A percentile compares a stretch with the other conserved stretches of the same genome.
phyloP scores from a whole-genome alignment of 2,888 invertebrate genomes.

The Nymphalis c-album region DNA sequence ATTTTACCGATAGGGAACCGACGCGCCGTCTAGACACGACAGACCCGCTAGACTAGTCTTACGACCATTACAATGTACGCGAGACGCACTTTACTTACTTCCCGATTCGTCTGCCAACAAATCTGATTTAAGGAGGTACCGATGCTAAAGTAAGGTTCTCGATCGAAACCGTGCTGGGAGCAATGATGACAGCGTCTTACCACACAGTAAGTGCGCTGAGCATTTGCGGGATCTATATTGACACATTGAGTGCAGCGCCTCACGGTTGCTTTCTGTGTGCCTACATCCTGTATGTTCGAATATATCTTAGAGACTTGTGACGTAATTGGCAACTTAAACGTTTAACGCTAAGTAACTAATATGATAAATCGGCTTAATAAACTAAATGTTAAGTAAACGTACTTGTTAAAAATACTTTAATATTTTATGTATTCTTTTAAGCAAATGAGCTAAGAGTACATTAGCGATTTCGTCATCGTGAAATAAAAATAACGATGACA shows the following conservation, averaged over 20 bases:
- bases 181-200: constrained; percentile 47
- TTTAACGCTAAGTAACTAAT: not conserved
- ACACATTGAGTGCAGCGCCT: constrained; percentile 37
- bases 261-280: constrained; percentile 15
- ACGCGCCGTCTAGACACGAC: constrained; percentile 77
- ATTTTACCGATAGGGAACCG: constrained; percentile 75
- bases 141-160: constrained; percentile 61
- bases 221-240: constrained; percentile 38
- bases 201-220: constrained; percentile 53
- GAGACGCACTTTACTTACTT: constrained; percentile 43
- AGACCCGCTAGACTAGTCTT: constrained; percentile 64
- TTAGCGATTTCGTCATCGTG: constrained; percentile 16
- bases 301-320: not conserved
- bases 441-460: not conserved
- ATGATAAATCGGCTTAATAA: not conserved
- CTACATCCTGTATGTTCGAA: not conserved
- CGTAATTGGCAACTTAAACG: not conserved
- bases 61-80: constrained; percentile 53
- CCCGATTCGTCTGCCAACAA: constrained; percentile 59
- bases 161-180: constrained; percentile 50
- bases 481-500: constrained; percentile 35
- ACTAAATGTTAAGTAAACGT: not conserved
- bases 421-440: not conserved
- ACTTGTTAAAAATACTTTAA: not conserved
- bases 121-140: constrained; percentile 53